These are phyloP conservation scores for Eptatretus burgeri DNA, from an alignment of 2,113 vertebrate species.

Conservation along the genomic window DNA sequence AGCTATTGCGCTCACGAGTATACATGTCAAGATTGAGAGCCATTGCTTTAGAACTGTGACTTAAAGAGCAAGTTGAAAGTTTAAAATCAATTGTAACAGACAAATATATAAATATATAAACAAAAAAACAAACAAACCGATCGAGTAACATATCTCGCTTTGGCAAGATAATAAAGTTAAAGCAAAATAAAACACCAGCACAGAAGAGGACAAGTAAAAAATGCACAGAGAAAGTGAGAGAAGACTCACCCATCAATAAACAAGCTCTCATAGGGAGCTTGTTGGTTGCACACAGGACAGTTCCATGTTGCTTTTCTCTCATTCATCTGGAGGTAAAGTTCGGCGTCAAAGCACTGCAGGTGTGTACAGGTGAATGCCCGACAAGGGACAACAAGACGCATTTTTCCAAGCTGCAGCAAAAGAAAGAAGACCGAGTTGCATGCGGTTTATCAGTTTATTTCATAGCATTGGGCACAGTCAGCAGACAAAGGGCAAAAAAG, in stretches of 20 bases:
- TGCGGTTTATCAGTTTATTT: not conserved
- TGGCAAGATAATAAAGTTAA: no score
- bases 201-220: no score
- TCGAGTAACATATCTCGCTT: no score
- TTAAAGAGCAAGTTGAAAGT: no score
- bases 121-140: no score
- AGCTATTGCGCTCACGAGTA: no score
- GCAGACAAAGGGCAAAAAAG: not conserved
- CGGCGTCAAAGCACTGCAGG: slow-evolving; percentile 87
- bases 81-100: no score
- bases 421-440: not conserved
- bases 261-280: slow-evolving; percentile 65
- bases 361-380: slow-evolving; percentile 80
- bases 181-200: no score
- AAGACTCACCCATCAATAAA: slow-evolving; percentile 24
- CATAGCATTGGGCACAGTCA: not conserved
- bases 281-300: slow-evolving; percentile 92
- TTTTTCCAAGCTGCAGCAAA: slow-evolving; percentile 51
- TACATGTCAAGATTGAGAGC: no score
- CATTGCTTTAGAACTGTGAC: no score
- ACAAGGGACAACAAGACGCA: slow-evolving; percentile 72
- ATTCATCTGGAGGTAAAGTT: slow-evolving; percentile 94
- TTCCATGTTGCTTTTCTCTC: slow-evolving; percentile 83
- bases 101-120: no score
- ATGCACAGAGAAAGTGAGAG: not conserved